Evolutionary conservation across 2,797 vertebrate species (phyloP).

Genomic region (Garrulus glandarius): DNA sequence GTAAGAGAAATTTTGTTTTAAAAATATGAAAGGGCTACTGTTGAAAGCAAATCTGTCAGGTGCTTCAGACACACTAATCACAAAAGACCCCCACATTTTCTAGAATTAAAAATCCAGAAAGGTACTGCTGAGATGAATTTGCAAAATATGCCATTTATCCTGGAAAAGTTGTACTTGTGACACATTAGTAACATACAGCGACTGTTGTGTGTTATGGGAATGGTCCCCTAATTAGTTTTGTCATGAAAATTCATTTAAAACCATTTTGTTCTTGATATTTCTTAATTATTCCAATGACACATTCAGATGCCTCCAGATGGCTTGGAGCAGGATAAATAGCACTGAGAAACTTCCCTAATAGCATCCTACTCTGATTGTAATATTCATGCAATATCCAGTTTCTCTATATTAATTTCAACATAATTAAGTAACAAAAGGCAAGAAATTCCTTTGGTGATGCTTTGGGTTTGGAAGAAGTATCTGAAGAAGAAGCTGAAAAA

Average conservation of each 20-base stretch:
- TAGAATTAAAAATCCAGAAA: not conserved
- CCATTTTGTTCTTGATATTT: constrained; percentile 33
- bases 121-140: not conserved
- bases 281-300: constrained; percentile 50
- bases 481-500: not conserved
- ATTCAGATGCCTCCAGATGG: constrained; percentile 61
- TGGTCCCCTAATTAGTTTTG: constrained; percentile 4
- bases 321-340: constrained; percentile 40
- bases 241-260: constrained; percentile 55
- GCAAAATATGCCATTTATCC: not conserved
- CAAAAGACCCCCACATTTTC: not conserved
- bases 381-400: not conserved
- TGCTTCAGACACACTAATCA: not conserved
- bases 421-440: not conserved
- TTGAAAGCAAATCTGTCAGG: not conserved
- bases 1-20: not conserved
- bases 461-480: not conserved
- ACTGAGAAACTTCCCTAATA: constrained; percentile 11
- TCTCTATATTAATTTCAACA: constrained; percentile 11
- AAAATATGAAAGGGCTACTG: not conserved
- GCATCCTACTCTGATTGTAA: not conserved
- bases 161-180: not conserved
- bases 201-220: not conserved
- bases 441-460: not conserved
- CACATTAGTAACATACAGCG: not conserved